Evolutionary conservation across 2,888 invertebrate genomes (phyloP), one percentile per base, ranked within the genome.

Genomic region (Girardia tigrina): DNA sequence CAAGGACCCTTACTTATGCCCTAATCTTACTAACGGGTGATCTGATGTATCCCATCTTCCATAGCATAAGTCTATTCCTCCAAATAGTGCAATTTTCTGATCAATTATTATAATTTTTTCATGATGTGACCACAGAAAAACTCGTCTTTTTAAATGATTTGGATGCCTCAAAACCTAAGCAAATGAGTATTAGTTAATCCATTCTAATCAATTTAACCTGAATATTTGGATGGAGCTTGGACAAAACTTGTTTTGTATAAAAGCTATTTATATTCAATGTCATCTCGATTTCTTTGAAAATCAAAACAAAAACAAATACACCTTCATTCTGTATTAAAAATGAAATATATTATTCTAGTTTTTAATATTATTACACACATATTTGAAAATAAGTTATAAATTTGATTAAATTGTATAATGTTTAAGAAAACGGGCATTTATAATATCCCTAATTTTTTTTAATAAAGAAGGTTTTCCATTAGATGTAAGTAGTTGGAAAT

Each of bases 91-190:
- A 78, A 91, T 89, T 0, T 88, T 89, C 85, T 98, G 98, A 86
- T 98, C 98, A 0, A 98, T 88, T 26, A 91, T 89, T 0, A 97
- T 92, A 74, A 94, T 89, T 86, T 98, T 98, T 86, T 98, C 97
- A 84, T 98, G 98, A 85, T 98, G 97, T 0, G 97, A 94, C 97
- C 97, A 98, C 79, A 95, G 87, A 80, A 93, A 88, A 0, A 94
- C 89, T 2, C 94, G 94, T 0, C 89, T 91, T 79, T 90, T 89
- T 23, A 92, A 91, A 85, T 95, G 95, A 87, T 98, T 95, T 12
- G 97, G 98, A 86, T 98, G 95, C 29, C 98, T 88, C 81, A 97
- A 88, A 28, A 97, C 90, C 90, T 91, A 81, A 6, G 72, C 16
- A 74, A 73, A 14, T 42, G n/a, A n/a, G 20, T 72, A 70, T 23